Evolutionary conservation across 1,140 invertebrate species (phyloP).

Genomic region (Belonocnema kinseyi): DNA sequence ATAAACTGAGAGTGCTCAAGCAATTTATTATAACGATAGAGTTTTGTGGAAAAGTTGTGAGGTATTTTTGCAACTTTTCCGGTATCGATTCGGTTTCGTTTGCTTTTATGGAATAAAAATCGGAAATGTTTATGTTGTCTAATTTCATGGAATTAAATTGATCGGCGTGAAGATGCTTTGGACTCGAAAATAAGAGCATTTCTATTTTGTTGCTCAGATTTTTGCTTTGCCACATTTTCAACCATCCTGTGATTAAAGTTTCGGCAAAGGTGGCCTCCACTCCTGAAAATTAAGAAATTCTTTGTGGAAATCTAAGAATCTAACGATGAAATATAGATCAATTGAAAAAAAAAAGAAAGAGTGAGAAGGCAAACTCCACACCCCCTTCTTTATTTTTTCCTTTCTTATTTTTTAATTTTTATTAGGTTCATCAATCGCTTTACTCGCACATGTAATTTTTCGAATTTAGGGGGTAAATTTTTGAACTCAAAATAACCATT

Average conservation of each 20-base stretch:
- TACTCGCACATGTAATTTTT: too few species aligned
- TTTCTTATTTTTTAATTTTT: too few species aligned
- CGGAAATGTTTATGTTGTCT: slow-evolving; percentile 58
- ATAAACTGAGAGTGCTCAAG: slow-evolving; percentile 63
- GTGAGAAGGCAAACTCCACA: too few species aligned
- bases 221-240: slow-evolving; percentile 59
- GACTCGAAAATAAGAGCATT: slow-evolving; percentile 62
- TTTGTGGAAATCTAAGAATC: too few species aligned
- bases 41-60: slow-evolving; percentile 42
- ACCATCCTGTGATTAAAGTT: slow-evolving; percentile 65
- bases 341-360: too few species aligned
- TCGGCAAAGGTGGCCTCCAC: slow-evolving; percentile 54
- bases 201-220: slow-evolving; percentile 45
- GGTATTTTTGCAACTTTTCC: slow-evolving; percentile 50
- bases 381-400: too few species aligned
- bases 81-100: slow-evolving; percentile 53
- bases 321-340: too few species aligned
- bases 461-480: too few species aligned
- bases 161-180: slow-evolving; percentile 52
- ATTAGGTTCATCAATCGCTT: too few species aligned
- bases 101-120: slow-evolving; percentile 63
- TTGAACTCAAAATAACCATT: too few species aligned
- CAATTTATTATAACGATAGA: slow-evolving; percentile 66
- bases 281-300: slow-evolving; percentile 52
- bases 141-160: slow-evolving; percentile 47